Evolutionary conservation across 2,888 invertebrate species (phyloP).

Genomic region (Chrysopilus asiliformis): DNA sequence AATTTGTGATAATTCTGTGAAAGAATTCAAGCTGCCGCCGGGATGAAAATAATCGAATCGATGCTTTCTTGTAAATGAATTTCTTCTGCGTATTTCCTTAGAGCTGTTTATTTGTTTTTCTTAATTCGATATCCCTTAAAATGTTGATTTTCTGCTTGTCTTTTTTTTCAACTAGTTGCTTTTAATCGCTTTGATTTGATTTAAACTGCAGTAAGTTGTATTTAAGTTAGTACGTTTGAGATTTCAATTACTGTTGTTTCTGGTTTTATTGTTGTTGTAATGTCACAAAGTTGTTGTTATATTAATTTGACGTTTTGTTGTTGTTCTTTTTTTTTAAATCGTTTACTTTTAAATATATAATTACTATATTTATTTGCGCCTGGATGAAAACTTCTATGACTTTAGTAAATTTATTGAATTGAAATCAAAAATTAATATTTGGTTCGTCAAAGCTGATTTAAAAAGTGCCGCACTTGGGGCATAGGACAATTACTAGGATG

Average conservation of each 20-base stretch:
- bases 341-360: neutral
- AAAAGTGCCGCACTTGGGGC: constrained; percentile 26
- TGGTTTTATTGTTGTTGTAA: neutral
- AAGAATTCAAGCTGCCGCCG: no score
- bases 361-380: constrained; percentile 4
- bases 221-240: no score
- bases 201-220: no score
- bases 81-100: no score
- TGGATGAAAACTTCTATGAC: neutral
- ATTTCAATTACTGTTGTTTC: neutral
- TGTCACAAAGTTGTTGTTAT: neutral
- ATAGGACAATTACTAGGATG: constrained; percentile 29
- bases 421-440: constrained; percentile 2
- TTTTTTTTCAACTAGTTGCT: no score
- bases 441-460: constrained; percentile 17
- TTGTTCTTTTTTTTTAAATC: constrained; percentile 3
- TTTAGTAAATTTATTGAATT: constrained; percentile 3
- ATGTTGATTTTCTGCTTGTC: no score
- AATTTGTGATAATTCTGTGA: no score
- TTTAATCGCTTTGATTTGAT: no score
- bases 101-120: no score
- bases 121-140: no score
- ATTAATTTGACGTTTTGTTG: neutral
- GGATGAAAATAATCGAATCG: no score
- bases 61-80: no score